Evolutionary conservation across 2,888 invertebrate genomes (phyloP).

Genomic region (Cephonodes hylas): DNA sequence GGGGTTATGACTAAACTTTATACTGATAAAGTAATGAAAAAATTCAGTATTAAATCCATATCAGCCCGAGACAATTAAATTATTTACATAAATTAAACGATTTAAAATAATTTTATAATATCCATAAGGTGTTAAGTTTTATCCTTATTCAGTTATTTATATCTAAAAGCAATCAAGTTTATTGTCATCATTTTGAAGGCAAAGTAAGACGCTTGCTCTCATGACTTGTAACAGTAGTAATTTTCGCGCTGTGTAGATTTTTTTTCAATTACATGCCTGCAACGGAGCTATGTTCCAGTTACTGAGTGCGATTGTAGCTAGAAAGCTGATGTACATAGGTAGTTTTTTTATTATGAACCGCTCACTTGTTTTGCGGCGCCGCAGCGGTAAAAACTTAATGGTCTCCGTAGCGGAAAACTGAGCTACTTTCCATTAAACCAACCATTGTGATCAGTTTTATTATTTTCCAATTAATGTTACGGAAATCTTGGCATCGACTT

Average conservation of each 20-base stretch:
- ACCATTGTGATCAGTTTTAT: background rate
- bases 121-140: too few relatives aligned
- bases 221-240: slow-evolving; percentile 29
- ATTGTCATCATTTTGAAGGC: too few relatives aligned
- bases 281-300: slow-evolving; percentile 42
- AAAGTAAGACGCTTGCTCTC: slow-evolving; percentile 14
- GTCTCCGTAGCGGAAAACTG: background rate
- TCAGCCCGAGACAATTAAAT: too few relatives aligned
- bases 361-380: slow-evolving; percentile 14
- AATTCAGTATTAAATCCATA: too few relatives aligned
- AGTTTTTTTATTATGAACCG: slow-evolving; percentile 24
- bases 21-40: too few relatives aligned
- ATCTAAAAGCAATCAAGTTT: too few relatives aligned
- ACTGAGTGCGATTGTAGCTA: slow-evolving; percentile 36
- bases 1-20: too few relatives aligned
- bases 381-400: slow-evolving; percentile 18
- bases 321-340: slow-evolving; percentile 52
- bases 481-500: background rate
- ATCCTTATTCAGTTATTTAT: too few relatives aligned
- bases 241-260: slow-evolving; percentile 55
- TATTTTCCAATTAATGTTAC: background rate
- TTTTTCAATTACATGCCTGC: slow-evolving; percentile 60
- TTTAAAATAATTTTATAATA: too few relatives aligned
- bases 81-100: too few relatives aligned
- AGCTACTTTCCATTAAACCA: background rate